These are phyloP conservation scores for Drosophila ustulata DNA, from an alignment of 2,888 invertebrate species.

Conservation along the genomic window DNA sequence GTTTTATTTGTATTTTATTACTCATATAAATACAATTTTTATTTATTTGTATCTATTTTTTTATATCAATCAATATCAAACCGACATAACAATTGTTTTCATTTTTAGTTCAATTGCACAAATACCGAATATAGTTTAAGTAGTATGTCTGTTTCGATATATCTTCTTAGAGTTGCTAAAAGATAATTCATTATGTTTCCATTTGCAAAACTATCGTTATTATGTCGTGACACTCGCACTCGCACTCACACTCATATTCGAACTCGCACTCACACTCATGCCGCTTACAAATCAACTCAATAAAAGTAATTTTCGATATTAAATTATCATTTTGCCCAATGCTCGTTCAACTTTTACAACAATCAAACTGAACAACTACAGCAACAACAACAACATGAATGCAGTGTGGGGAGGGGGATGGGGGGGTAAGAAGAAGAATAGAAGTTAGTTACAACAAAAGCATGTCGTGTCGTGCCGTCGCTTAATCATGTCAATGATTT, in stretches of 20 bases:
- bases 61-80: too few relatives aligned
- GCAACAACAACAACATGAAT: slow-evolving; percentile 15
- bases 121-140: too few relatives aligned
- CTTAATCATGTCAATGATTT: slow-evolving; percentile 82
- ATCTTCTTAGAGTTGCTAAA: too few relatives aligned
- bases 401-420: neutral
- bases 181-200: too few relatives aligned
- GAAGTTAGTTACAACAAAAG: slow-evolving; percentile 64
- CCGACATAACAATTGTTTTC: too few relatives aligned
- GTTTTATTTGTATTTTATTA: too few relatives aligned
- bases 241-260: neutral
- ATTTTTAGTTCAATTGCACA: too few relatives aligned
- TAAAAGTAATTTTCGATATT: slow-evolving; percentile 78
- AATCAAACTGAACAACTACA: slow-evolving; percentile 18
- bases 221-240: neutral
- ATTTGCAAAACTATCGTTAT: too few relatives aligned
- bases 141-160: too few relatives aligned
- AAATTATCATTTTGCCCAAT: slow-evolving; percentile 71
- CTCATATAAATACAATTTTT: too few relatives aligned
- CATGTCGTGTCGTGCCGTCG: slow-evolving; percentile 78
- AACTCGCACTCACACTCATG: neutral
- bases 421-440: slow-evolving; percentile 11
- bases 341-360: slow-evolving; percentile 10
- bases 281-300: slow-evolving; percentile 63
- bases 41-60: too few relatives aligned